Base-by-base conservation (phyloP, 2,113 vertebrate species). In the Onychostoma macrolepis region DNA sequence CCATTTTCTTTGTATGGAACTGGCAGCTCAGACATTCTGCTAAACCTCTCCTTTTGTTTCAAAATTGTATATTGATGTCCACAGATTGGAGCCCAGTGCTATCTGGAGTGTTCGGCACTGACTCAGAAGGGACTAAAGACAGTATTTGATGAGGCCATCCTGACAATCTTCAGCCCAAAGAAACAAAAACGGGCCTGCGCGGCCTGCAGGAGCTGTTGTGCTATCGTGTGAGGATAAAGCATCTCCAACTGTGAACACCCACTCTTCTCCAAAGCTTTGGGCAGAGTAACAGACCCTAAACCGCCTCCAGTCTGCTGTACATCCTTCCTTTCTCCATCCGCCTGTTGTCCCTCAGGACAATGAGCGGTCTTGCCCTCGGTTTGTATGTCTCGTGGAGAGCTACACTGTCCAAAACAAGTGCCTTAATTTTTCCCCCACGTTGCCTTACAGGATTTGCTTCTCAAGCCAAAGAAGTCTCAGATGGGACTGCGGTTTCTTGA, bases 121-220 rank as follows among this genome's bases (percentile, higher is more conserved):
- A 97, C 97, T 0, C 97, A 97, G 92, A 97, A 97, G 91, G 97
- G 97, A 79, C 95, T 97, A 75, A 97, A 97, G 90, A 94, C 96
- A 0, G 97, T 97, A 86, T 97, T 97, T 0, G 97, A 97, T 0
- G 97, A 97, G 92, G 97, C 97, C 2, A 97, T 97, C 90, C 93
- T 97, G 91, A 97, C 96, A 75, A 96, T 97, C 72, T 97, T 97
- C 92, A 95, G 96, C 85, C 96, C 96, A 85, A 97, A 97, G 94
- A 96, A 96, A 82, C 92, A 93, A 90, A 96, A 96, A 92, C 89
- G 88, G 41, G 90, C 82, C 17, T 96, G 96, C 76, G 86, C 75
- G 0, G 85, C 89, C 63, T 96, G 96, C 90, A 91, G 90, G 85
- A 74, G 91, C 24, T 96, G 96, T 90, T 97, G 97, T 84, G 93